Percentiles rank a stretch among this genome's conserved stretches.
phyloP scores from a whole-genome alignment of 2,888 invertebrate species.

The Pimpla rufipes region DNA sequence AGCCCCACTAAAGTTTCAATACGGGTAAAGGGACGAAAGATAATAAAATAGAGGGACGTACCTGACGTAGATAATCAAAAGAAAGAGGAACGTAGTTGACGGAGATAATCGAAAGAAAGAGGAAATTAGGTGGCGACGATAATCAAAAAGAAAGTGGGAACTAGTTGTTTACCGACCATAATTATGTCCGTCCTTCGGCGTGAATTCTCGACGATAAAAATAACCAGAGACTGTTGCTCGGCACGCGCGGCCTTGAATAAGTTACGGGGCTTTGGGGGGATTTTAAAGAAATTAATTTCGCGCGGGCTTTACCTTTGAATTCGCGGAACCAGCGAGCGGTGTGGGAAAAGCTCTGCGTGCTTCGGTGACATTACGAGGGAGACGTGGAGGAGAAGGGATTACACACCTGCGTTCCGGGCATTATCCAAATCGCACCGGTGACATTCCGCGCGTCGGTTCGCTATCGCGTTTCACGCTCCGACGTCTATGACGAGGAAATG shows the following conservation, averaged over 20 bases:
- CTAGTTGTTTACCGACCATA: not conserved
- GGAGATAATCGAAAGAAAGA: no score
- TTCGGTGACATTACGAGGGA: not conserved
- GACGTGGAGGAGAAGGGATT: not conserved
- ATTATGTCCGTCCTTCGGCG: not conserved
- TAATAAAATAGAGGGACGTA: no score
- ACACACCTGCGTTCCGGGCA: constrained; percentile 26
- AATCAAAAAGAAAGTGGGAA: not conserved
- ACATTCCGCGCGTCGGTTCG: constrained; percentile 15
- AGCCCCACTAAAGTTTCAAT: no score
- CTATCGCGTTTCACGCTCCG: constrained; percentile 22
- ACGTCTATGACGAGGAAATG: not conserved
- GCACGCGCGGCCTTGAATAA: constrained; percentile 7
- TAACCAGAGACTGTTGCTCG: not conserved
- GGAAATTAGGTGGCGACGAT: no score
- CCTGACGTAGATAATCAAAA: no score
- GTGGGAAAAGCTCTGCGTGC: not conserved
- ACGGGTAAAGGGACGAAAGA: no score
- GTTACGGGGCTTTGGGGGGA: not conserved
- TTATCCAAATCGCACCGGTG: constrained; percentile 14
- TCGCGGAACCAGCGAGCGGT: not conserved
- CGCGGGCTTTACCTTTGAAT: not conserved
- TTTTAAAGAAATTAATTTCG: not conserved
- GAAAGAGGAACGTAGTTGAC: no score
- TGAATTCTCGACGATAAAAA: not conserved